Conservation (phyloP, 2,888 invertebrate genomes). For the Aleiodes testaceus region DNA sequence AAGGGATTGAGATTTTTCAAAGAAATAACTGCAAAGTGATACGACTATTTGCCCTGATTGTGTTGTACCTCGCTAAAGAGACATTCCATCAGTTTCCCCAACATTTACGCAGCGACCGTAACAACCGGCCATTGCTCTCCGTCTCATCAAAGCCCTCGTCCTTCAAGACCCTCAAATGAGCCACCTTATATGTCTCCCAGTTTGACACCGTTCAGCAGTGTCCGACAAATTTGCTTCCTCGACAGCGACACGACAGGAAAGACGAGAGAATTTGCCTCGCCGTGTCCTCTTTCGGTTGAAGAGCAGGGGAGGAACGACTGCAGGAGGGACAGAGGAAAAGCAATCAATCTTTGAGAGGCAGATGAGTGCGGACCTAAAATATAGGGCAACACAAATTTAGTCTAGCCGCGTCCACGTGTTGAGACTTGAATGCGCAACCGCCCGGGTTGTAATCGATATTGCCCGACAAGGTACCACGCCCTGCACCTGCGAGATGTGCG, state of each 20-base stretch:
- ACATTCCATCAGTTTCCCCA: too few relatives aligned
- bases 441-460: constrained; percentile 72
- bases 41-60: too few relatives aligned
- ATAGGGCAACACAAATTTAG: constrained; percentile 72
- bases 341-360: constrained; percentile 72
- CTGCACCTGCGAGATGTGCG: constrained; percentile 71
- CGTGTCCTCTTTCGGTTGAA: constrained; percentile 3
- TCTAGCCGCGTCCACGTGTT: constrained; percentile 70
- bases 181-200: constrained; percentile 9
- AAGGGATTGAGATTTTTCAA: too few relatives aligned
- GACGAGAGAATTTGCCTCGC: background rate
- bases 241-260: constrained; percentile 26
- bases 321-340: constrained; percentile 59
- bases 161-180: background rate
- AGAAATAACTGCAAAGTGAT: too few relatives aligned
- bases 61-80: too few relatives aligned
- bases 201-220: constrained; percentile 6
- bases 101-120: too few relatives aligned
- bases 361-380: constrained; percentile 71
- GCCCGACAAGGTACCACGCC: constrained; percentile 72
- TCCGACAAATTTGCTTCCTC: constrained; percentile 35
- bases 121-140: too few relatives aligned
- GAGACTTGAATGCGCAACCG: constrained; percentile 71
- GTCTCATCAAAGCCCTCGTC: background rate
- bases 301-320: constrained; percentile 1